A percentile compares a stretch with the other conserved stretches of the same genome.
Conservation (phyloP, 2,888 invertebrate genomes). For the Lasioglossum zephyrum region DNA sequence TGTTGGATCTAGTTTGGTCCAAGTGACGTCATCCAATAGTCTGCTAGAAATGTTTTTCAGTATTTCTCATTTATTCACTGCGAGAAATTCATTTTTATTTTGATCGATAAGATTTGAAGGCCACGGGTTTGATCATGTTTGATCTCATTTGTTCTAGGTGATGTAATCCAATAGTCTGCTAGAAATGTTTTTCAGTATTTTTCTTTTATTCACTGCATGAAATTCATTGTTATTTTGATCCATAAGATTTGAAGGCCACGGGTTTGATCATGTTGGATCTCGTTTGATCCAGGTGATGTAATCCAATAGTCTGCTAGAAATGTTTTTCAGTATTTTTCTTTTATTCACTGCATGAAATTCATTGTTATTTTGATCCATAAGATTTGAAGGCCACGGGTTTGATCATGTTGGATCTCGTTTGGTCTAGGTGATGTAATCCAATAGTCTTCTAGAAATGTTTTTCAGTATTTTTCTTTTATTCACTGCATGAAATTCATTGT, state of each 20-base stretch:
- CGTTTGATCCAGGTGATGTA: background rate
- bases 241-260: background rate
- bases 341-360: background rate
- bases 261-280: background rate
- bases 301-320: too few relatives aligned
- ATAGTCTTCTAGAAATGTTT: too few relatives aligned
- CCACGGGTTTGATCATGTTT: background rate
- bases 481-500: background rate
- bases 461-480: background rate
- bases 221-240: background rate
- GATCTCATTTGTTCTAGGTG: background rate
- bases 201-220: background rate
- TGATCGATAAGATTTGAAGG: background rate
- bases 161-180: too few relatives aligned
- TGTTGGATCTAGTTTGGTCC: background rate
- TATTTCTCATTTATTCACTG: background rate
- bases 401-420: background rate
- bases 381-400: background rate
- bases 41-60: too few relatives aligned
- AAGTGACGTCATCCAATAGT: too few relatives aligned
- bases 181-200: too few relatives aligned
- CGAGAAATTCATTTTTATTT: background rate
- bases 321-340: too few relatives aligned
- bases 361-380: background rate
- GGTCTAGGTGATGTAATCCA: too few relatives aligned